These are phyloP conservation scores for Radopholus similis DNA, from an alignment of 1,140 invertebrate genomes.

Conservation along the genomic window DNA sequence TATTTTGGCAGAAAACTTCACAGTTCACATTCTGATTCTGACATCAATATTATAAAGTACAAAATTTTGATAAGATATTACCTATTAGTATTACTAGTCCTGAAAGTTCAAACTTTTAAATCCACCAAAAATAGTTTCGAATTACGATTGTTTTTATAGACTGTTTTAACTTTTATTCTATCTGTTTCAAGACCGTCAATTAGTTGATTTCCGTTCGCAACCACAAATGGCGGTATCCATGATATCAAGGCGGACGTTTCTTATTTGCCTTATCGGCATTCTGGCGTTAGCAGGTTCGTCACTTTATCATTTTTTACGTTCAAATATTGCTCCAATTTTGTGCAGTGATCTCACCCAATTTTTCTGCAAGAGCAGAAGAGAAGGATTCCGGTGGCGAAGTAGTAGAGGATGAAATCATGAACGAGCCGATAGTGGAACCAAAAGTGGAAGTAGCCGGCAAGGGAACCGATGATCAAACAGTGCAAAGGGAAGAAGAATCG, in stretches of 20 bases:
- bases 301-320: background rate
- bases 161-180: conserved; percentile 2
- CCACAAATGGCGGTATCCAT: background rate
- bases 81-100: too few species aligned
- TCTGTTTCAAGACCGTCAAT: background rate
- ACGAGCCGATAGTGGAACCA: conserved; percentile 47
- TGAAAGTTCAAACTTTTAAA: background rate
- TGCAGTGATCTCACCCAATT: conserved; percentile 4
- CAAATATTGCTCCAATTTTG: background rate
- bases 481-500: conserved; percentile 77
- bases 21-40: too few species aligned
- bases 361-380: too few species aligned
- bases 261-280: background rate
- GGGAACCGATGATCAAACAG: conserved; percentile 22
- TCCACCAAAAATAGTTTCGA: background rate
- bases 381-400: conserved; percentile 38
- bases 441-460: conserved; percentile 15
- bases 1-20: too few species aligned
- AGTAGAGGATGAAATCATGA: conserved; percentile 30
- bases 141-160: background rate
- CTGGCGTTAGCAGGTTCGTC: background rate
- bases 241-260: conserved; percentile 5
- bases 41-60: too few species aligned
- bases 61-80: too few species aligned
- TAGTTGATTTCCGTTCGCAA: background rate